These are phyloP conservation scores for Meteorus colon DNA, from an alignment of 2,888 invertebrate species.

Conservation along the genomic window DNA sequence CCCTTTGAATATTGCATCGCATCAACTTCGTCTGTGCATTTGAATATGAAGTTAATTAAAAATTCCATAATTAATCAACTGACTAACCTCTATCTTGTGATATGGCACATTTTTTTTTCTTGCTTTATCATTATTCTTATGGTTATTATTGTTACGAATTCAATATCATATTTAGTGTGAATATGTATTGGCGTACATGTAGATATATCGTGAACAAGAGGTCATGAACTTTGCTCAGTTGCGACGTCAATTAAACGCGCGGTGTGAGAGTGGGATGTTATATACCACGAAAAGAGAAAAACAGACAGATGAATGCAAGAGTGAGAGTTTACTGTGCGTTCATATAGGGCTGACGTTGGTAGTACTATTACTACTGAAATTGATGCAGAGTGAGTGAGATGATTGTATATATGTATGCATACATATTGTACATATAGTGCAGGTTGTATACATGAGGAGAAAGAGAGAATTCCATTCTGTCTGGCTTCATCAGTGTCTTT, in stretches of 20 bases:
- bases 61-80: neutral
- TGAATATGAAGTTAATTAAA: neutral
- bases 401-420: neutral
- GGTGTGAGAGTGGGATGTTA: constrained; percentile 1
- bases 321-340: constrained; percentile 1
- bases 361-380: constrained; percentile 17
- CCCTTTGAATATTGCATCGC: too few species aligned
- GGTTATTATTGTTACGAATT: neutral
- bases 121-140: too few species aligned
- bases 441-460: neutral
- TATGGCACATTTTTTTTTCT: neutral
- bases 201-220: constrained; percentile 9
- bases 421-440: too few species aligned
- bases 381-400: neutral
- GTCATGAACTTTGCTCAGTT: constrained; percentile 34
- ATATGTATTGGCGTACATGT: neutral
- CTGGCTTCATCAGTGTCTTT: constrained; percentile 38
- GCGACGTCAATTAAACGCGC: constrained; percentile 25
- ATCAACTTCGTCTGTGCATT: too few species aligned
- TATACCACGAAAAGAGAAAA: neutral
- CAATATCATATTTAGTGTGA: neutral
- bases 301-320: constrained; percentile 10
- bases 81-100: neutral
- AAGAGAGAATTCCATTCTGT: constrained; percentile 22
- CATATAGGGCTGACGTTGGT: constrained; percentile 20